Percentiles rank a stretch among this genome's conserved stretches.
phyloP scores from a whole-genome alignment of 2,113 vertebrate genomes.

The Malurus alboscapulatus region DNA sequence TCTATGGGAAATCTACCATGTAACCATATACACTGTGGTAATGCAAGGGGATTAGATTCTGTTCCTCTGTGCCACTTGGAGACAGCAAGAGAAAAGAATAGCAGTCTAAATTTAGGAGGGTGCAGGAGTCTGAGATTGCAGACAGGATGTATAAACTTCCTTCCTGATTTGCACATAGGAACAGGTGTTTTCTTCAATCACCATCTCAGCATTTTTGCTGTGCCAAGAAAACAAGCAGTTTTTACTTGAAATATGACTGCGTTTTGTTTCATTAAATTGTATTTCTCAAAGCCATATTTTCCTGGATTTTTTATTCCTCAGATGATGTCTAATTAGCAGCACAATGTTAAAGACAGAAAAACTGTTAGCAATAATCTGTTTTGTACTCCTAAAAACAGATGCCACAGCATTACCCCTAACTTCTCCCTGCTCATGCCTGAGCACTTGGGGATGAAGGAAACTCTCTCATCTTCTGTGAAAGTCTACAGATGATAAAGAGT shows the following conservation, averaged over 20 bases:
- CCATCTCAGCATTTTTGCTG: background rate
- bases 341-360: background rate
- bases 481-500: background rate
- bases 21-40: background rate
- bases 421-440: background rate
- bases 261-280: background rate
- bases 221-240: background rate
- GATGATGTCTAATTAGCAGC: background rate
- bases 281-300: background rate
- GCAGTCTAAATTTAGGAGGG: background rate
- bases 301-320: background rate
- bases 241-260: background rate
- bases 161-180: background rate
- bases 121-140: background rate
- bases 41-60: background rate
- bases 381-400: background rate
- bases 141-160: background rate
- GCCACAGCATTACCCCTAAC: background rate
- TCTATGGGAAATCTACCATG: background rate
- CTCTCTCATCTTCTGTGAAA: background rate
- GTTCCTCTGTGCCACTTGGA: background rate
- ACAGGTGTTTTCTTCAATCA: constrained; percentile 4
- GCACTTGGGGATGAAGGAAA: background rate
- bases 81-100: background rate
- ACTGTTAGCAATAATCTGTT: background rate